Conservation (phyloP, 1,140 invertebrate genomes). For the Paralvinella palmiformis region DNA sequence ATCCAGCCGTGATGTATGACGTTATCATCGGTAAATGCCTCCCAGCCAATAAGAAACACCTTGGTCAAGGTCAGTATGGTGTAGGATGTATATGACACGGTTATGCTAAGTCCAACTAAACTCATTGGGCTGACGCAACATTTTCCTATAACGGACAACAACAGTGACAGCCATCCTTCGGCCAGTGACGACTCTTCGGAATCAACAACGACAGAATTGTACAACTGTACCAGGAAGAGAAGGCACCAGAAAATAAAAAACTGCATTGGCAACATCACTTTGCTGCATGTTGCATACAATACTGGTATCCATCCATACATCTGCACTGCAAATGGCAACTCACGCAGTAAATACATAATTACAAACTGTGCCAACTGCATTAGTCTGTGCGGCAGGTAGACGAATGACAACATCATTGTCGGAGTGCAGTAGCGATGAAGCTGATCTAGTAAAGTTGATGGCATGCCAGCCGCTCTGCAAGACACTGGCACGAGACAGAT, state of each 20-base stretch:
- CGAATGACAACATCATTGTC: slow-evolving; percentile 48
- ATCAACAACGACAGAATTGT: slow-evolving; percentile 27
- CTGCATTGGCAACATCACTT: slow-evolving; percentile 50
- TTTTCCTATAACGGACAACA: slow-evolving; percentile 51
- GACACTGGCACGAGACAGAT: slow-evolving; percentile 54
- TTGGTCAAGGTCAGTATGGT: slow-evolving; percentile 51
- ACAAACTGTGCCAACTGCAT: slow-evolving; percentile 49
- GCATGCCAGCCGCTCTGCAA: slow-evolving; percentile 43
- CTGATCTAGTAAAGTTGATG: slow-evolving; percentile 43
- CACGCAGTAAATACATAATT: slow-evolving; percentile 38
- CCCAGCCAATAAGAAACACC: slow-evolving; percentile 49
- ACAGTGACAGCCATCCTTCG: slow-evolving; percentile 47
- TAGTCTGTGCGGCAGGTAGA: slow-evolving; percentile 52
- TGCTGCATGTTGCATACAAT: slow-evolving; percentile 45
- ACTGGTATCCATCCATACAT: slow-evolving; percentile 47
- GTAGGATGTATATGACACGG: slow-evolving; percentile 54
- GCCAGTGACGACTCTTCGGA: slow-evolving; percentile 7
- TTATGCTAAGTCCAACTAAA: slow-evolving; percentile 54
- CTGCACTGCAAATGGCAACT: slow-evolving; percentile 30
- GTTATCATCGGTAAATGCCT: slow-evolving; percentile 36
- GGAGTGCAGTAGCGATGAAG: slow-evolving; percentile 53
- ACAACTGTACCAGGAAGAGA: slow-evolving; percentile 48
- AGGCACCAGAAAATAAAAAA: slow-evolving; percentile 53
- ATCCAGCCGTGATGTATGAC: slow-evolving; percentile 52
- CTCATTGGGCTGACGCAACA: slow-evolving; percentile 55